These are phyloP conservation scores for Rhinella marina DNA, from an alignment of 2,797 vertebrate genomes.

Conservation along the genomic window DNA sequence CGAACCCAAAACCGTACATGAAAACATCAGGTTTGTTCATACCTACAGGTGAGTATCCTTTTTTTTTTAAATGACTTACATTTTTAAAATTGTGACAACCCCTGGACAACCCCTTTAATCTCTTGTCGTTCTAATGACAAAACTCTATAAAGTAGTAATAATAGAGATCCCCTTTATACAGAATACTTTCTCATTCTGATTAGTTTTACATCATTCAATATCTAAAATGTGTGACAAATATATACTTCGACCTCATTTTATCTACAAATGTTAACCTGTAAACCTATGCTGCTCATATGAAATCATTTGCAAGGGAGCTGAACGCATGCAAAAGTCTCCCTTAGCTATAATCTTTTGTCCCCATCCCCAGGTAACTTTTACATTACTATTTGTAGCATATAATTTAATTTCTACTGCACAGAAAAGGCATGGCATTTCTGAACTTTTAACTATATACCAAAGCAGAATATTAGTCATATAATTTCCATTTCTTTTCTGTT, in stretches of 20 bases:
- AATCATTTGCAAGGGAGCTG: background rate
- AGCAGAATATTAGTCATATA: constrained; percentile 26
- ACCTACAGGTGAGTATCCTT: too few relatives aligned
- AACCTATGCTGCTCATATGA: constrained; percentile 5
- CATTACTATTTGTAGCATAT: constrained; percentile 34
- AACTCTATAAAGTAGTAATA: background rate
- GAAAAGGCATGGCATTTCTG: background rate
- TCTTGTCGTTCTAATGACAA: background rate
- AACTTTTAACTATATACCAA: constrained; percentile 4
- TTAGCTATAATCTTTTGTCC: background rate
- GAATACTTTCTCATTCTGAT: background rate
- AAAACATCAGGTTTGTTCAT: too few relatives aligned
- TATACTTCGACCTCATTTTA: background rate
- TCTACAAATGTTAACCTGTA: background rate
- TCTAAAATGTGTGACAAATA: background rate
- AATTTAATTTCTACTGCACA: constrained; percentile 32
- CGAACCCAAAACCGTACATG: too few relatives aligned
- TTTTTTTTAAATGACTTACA: too few relatives aligned
- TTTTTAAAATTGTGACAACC: too few relatives aligned
- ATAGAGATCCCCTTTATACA: background rate
- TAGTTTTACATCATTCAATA: background rate
- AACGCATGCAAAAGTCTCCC: constrained; percentile 10
- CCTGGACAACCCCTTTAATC: background rate
- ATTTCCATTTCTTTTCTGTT: constrained; percentile 51
- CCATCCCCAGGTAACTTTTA: background rate